phyloP scores from a whole-genome alignment of 1,140 invertebrate genomes.

The Diachasma alloeum region DNA sequence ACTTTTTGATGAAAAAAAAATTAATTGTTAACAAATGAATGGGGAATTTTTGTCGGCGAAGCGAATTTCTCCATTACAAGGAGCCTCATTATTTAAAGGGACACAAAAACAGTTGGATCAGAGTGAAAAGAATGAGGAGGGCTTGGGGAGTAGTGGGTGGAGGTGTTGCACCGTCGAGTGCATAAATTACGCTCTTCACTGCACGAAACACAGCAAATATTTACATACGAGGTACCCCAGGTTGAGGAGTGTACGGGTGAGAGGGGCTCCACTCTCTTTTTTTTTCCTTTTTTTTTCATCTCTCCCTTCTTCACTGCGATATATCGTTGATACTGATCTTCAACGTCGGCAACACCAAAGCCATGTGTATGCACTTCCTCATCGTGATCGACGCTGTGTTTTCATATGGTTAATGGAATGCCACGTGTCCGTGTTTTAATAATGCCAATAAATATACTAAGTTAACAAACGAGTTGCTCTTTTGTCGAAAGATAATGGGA shows the following conservation, averaged over 20 bases:
- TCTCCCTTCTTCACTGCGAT: not conserved
- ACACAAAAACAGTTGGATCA: not conserved
- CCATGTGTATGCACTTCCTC: constrained; percentile 3
- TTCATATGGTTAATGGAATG: not conserved
- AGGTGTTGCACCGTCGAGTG: constrained; percentile 19
- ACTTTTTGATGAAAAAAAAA: too few species aligned
- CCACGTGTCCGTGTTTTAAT: not conserved
- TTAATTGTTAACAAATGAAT: too few species aligned
- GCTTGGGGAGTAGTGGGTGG: not conserved
- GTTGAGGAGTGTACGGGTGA: constrained; percentile 41
- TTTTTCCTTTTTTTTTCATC: not conserved
- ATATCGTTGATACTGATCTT: not conserved
- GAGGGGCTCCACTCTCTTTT: not conserved
- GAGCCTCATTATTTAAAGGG: not conserved
- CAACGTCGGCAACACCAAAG: constrained; percentile 4
- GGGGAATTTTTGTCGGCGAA: not conserved
- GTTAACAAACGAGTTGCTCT: not conserved
- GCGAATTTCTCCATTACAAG: not conserved
- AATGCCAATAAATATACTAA: not conserved
- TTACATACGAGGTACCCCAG: constrained; percentile 18
- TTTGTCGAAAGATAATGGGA: too few species aligned
- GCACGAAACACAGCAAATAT: constrained; percentile 20
- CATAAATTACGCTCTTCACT: constrained; percentile 30
- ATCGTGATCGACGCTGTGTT: not conserved
- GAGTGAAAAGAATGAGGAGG: not conserved